phyloP scores from a whole-genome alignment of 30 jellyfish, hydroid and myxozoan genomes.

The Aurelia sp. region DNA sequence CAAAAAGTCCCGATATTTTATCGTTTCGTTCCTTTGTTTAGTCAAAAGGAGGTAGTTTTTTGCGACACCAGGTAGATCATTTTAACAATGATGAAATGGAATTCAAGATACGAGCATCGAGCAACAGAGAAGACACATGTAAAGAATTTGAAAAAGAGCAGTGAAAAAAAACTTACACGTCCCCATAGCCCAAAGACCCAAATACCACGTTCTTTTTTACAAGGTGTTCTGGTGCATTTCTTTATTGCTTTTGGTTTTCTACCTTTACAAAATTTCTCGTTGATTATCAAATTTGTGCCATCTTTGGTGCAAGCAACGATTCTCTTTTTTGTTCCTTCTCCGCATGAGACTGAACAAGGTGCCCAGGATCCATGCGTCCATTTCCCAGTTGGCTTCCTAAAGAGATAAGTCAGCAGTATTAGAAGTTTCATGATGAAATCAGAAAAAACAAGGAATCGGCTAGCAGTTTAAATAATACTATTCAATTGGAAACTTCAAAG shows the following conservation, averaged over 20 bases:
- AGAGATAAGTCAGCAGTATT: neutral
- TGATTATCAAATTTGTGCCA: conserved; percentile 20
- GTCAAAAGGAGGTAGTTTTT: no score
- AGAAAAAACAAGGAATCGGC: neutral
- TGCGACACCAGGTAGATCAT: no score
- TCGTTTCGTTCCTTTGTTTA: no score
- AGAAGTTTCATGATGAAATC: neutral
- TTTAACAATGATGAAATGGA: no score
- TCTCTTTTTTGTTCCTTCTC: conserved; percentile 42
- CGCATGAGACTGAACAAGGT: conserved; percentile 61
- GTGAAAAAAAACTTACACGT: neutral
- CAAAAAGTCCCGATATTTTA: no score
- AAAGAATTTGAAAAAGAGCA: no score
- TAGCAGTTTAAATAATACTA: neutral
- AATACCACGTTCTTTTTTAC: conserved; percentile 16
- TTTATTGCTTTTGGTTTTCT: conserved; percentile 46
- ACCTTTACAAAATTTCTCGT: conserved; percentile 25
- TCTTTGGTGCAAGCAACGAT: conserved; percentile 35
- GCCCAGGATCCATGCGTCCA: conserved; percentile 54
- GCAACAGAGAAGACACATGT: no score
- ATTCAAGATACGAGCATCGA: no score
- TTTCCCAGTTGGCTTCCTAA: conserved; percentile 22
- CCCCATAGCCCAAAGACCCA: conserved; percentile 71
- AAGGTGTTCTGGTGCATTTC: conserved; percentile 23
- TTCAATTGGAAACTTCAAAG: no score